Evolutionary conservation across 2,888 invertebrate genomes (phyloP), one percentile per base, ranked within the genome.

Genomic region (Diarsia mendica): DNA sequence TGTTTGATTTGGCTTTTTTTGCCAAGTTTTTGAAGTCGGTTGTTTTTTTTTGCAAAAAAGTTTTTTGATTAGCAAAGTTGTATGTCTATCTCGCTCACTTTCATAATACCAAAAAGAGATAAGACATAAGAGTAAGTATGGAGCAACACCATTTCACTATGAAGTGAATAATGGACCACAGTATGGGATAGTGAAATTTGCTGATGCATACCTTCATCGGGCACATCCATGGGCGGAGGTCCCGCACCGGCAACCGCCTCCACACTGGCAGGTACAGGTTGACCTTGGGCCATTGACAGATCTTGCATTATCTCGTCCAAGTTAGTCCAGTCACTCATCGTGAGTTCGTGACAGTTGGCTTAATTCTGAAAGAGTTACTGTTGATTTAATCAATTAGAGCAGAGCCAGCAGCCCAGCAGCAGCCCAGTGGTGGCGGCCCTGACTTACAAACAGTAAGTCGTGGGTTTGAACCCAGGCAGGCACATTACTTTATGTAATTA

Each of bases 221-320:
- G 60, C n/a, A 91, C 77, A 8, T 82, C 80, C 0, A 87, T 69
- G 4, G 81, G 64, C 0, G 93, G 91, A 0, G 93, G 93, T 53
- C 86, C 89, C 1, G 88, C 89, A 18, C 87, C 80, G 3, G 85
- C 83, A 18, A 73, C 66, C 0, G 73, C 64, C 60, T 79, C 48
- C 20, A 87, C 64, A 0, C 58, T n/a, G 15, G 67, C 91, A 1
- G 94, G 94, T 9, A 94, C 91, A 4, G 81, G 84, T n/a, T 86
- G 81, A 20, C 93, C 93, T 74, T 95, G 95, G 0, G 92, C 94
- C 51, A 90, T 80, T 0, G 92, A 91, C 28, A 95, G 82, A 64
- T 95, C 94, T 4, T 89, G 88, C 84, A 91, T 83, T 55, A 94
- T 92, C 2, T 90, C 90, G 3, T 89, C 87, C 49, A 91, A 80